Evolutionary conservation across 2,888 invertebrate species (phyloP).

Genomic region (Tetragonula carbonaria): DNA sequence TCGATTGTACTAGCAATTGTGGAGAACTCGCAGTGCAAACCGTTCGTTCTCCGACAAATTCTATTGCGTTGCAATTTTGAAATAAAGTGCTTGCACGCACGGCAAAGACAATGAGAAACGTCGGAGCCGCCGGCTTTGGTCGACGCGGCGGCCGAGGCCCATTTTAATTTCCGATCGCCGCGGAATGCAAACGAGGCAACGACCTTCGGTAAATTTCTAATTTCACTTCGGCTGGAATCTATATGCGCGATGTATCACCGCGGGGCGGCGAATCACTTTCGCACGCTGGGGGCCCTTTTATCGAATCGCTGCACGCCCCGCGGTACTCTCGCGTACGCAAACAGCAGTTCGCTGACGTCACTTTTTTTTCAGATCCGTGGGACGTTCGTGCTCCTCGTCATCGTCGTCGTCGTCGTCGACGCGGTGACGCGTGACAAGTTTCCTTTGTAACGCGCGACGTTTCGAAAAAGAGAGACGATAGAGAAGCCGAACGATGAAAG

Average conservation of each 20-base stretch:
- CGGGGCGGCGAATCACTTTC: constrained; percentile 36
- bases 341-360: constrained; percentile 48
- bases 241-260: constrained; percentile 39
- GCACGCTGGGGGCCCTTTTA: constrained; percentile 45
- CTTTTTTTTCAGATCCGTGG: constrained; percentile 29
- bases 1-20: too few species aligned
- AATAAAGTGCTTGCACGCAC: not conserved
- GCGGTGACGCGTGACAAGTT: constrained; percentile 58
- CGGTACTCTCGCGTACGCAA: constrained; percentile 30
- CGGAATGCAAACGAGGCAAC: constrained; percentile 38
- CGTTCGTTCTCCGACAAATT: too few species aligned
- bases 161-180: constrained; percentile 30
- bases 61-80: not conserved
- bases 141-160: constrained; percentile 5
- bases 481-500: constrained; percentile 36
- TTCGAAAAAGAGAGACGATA: constrained; percentile 52
- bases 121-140: not conserved
- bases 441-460: constrained; percentile 54
- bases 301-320: constrained; percentile 46
- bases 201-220: constrained; percentile 54
- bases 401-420: too few species aligned
- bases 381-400: constrained; percentile 25
- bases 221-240: constrained; percentile 35
- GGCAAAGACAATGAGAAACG: not conserved
- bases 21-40: too few species aligned